phyloP scores from a whole-genome alignment of 2,797 vertebrate species.

The Philypnodon macrostomus region DNA sequence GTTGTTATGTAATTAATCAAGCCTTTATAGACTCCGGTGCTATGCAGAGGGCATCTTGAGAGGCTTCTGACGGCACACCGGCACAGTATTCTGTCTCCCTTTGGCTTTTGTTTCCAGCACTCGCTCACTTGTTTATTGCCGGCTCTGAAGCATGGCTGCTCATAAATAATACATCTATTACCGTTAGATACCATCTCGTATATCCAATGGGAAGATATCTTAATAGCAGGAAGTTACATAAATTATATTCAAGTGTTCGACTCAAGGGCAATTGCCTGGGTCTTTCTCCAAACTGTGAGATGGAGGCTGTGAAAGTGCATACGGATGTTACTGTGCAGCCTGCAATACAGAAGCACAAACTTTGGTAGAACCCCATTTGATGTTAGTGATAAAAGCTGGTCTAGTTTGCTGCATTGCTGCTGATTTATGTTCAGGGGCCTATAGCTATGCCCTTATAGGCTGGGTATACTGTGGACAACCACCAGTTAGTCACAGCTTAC shows the following conservation, averaged over 20 bases:
- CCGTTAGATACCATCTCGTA: constrained; percentile 38
- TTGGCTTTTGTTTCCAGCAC: constrained; percentile 35
- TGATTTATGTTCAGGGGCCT: too few relatives aligned
- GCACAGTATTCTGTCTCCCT: constrained; percentile 26
- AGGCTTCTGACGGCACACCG: constrained; percentile 21
- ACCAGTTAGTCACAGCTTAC: too few relatives aligned
- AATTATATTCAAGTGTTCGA: constrained; percentile 45
- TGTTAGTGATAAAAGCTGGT: constrained; percentile 21
- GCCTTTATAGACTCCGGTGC: constrained; percentile 42
- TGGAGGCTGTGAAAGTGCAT: constrained; percentile 44
- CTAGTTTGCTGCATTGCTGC: neutral
- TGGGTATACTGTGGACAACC: too few relatives aligned
- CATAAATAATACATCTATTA: constrained; percentile 59
- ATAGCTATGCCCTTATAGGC: too few relatives aligned
- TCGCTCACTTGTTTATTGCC: constrained; percentile 48
- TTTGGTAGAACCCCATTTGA: constrained; percentile 23
- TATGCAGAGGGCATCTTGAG: constrained; percentile 23
- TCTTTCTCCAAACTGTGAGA: constrained; percentile 31
- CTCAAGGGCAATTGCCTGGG: constrained; percentile 49
- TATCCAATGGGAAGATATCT: constrained; percentile 41
- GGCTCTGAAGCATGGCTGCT: constrained; percentile 43
- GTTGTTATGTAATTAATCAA: constrained; percentile 59
- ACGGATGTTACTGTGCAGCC: constrained; percentile 19
- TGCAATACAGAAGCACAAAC: constrained; percentile 16
- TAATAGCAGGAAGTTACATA: constrained; percentile 49